These are phyloP conservation scores for Ariopsis seemanni DNA, from an alignment of 2,113 vertebrate species.

Conservation along the genomic window DNA sequence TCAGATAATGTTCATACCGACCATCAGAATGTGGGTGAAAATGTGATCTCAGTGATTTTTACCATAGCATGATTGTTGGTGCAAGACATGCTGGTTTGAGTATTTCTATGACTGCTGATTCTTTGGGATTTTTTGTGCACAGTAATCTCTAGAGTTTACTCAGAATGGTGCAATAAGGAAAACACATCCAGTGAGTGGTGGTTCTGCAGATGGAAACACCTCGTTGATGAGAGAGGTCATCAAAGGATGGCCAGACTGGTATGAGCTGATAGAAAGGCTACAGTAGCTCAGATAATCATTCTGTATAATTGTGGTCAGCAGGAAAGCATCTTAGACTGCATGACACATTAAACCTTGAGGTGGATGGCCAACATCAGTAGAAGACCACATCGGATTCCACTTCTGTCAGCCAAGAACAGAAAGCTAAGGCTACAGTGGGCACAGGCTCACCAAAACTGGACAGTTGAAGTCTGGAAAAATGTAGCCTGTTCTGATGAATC, in stretches of 20 bases:
- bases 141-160: not conserved
- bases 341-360: too few relatives aligned
- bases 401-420: too few relatives aligned
- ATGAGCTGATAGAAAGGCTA: not conserved
- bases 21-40: too few relatives aligned
- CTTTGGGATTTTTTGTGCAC: too few relatives aligned
- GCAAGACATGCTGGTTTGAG: not conserved
- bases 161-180: not conserved
- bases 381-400: too few relatives aligned
- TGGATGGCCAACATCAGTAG: too few relatives aligned
- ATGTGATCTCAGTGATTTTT: not conserved
- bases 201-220: not conserved
- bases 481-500: too few relatives aligned
- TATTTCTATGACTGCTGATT: not conserved
- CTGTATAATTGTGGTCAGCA: not conserved
- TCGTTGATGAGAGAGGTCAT: not conserved
- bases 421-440: too few relatives aligned
- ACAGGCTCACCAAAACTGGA: too few relatives aligned
- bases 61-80: not conserved
- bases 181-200: not conserved
- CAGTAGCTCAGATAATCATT: not conserved
- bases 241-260: not conserved
- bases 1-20: too few relatives aligned
- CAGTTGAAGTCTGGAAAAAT: too few relatives aligned
- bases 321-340: not conserved